A percentile compares a stretch with the other conserved stretches of the same genome.
Evolutionary conservation across 2,888 invertebrate genomes (phyloP).

Genomic region (Parnassius apollo): DNA sequence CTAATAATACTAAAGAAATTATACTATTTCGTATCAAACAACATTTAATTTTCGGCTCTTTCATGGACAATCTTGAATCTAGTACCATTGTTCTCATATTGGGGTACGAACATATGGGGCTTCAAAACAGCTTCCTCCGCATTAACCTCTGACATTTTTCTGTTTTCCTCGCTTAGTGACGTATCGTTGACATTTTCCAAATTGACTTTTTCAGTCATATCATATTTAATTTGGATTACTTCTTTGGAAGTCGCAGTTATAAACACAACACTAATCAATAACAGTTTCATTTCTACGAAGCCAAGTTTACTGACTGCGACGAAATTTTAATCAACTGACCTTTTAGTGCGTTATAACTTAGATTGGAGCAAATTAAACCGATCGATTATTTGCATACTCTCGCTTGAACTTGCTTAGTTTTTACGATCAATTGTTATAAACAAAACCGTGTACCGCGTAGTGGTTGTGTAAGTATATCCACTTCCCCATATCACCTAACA

Average conservation of each 20-base stretch:
- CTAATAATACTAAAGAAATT: neutral
- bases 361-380: slow-evolving; percentile 4
- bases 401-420: too few relatives aligned
- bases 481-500: too few relatives aligned
- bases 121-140: slow-evolving; percentile 14
- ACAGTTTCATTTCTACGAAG: slow-evolving; percentile 14
- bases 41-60: slow-evolving; percentile 20
- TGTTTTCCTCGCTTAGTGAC: neutral
- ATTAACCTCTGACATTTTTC: neutral
- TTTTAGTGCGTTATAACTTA: slow-evolving; percentile 16
- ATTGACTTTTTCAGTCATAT: slow-evolving; percentile 18
- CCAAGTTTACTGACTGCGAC: slow-evolving; percentile 12
- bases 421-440: too few relatives aligned
- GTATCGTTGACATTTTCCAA: slow-evolving; percentile 13
- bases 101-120: slow-evolving; percentile 30
- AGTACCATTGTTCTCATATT: slow-evolving; percentile 38
- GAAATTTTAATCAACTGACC: slow-evolving; percentile 18
- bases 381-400: neutral
- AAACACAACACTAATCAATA: slow-evolving; percentile 7
- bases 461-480: too few relatives aligned
- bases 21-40: slow-evolving; percentile 9
- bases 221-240: slow-evolving; percentile 11
- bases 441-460: too few relatives aligned
- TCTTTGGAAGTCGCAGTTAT: slow-evolving; percentile 1
- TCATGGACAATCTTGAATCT: slow-evolving; percentile 36